A percentile compares a stretch with the other conserved stretches of the same genome.
These are phyloP conservation scores for Tachycineta bicolor DNA, from an alignment of 2,113 vertebrate genomes.

Conservation along the genomic window DNA sequence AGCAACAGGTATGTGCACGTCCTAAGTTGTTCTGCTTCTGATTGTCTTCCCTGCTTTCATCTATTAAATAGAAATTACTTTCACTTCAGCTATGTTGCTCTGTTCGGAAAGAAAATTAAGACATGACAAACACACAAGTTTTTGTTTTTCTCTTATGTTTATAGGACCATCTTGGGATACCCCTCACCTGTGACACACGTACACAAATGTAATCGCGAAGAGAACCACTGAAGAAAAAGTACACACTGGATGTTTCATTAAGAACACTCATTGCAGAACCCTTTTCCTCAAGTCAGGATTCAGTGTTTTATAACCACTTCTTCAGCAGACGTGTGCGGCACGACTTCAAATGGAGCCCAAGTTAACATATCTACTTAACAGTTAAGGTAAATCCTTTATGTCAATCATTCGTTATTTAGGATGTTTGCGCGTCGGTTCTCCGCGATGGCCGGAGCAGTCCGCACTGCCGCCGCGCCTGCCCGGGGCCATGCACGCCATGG, in stretches of 20 bases:
- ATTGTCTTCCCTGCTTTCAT: neutral
- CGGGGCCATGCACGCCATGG: neutral
- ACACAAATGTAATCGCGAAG: fast-evolving
- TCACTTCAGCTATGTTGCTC: neutral
- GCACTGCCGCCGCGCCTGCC: neutral
- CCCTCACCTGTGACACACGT: neutral
- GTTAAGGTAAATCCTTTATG: neutral
- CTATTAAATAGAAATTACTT: neutral
- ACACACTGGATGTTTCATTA: neutral
- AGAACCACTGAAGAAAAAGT: neutral
- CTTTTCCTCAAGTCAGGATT: neutral
- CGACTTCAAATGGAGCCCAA: neutral
- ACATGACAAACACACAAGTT: neutral
- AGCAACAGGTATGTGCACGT: neutral
- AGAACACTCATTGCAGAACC: neutral
- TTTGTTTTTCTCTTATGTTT: neutral
- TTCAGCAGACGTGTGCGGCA: neutral
- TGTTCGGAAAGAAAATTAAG: neutral
- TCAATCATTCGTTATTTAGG: neutral
- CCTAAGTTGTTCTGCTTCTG: neutral
- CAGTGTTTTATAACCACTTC: neutral
- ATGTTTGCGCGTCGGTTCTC: no score
- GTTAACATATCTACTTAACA: neutral
- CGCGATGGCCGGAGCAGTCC: neutral
- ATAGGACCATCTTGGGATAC: neutral